Conservation (phyloP, 2,888 invertebrate species). For the Agriotes lineatus region DNA sequence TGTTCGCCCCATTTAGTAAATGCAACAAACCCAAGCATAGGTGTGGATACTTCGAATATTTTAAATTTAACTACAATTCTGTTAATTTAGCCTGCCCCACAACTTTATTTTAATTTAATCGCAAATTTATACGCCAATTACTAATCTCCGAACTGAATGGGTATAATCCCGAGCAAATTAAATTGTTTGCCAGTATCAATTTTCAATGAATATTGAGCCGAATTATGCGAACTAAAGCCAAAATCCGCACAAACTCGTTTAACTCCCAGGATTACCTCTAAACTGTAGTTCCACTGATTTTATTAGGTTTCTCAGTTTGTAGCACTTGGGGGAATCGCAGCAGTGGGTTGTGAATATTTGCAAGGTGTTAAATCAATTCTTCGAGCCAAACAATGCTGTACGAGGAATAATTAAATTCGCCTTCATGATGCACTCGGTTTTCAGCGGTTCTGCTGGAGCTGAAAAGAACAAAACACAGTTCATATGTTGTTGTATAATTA, state of each 20-base stretch:
- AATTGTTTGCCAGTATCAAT: too few species aligned
- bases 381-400: neutral
- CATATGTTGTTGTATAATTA: slow-evolving; percentile 13
- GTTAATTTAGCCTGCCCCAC: too few species aligned
- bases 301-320: slow-evolving; percentile 1
- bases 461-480: neutral
- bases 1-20: too few species aligned
- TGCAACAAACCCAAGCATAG: too few species aligned
- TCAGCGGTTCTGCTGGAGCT: neutral
- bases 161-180: too few species aligned
- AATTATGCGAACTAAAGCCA: neutral
- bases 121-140: too few species aligned
- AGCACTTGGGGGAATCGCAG: neutral
- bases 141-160: too few species aligned
- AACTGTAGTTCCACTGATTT: neutral
- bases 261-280: neutral
- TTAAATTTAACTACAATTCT: too few species aligned
- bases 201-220: too few species aligned
- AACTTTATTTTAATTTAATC: too few species aligned
- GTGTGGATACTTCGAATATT: too few species aligned
- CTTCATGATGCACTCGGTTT: neutral
- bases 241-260: neutral
- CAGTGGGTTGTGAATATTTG: slow-evolving; percentile 7
- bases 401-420: slow-evolving; percentile 16
- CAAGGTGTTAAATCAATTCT: slow-evolving; percentile 20